A percentile compares a stretch with the other conserved stretches of the same genome.
These are phyloP conservation scores for Lineus longissimus DNA, from an alignment of 1,140 invertebrate genomes.

Conservation along the genomic window DNA sequence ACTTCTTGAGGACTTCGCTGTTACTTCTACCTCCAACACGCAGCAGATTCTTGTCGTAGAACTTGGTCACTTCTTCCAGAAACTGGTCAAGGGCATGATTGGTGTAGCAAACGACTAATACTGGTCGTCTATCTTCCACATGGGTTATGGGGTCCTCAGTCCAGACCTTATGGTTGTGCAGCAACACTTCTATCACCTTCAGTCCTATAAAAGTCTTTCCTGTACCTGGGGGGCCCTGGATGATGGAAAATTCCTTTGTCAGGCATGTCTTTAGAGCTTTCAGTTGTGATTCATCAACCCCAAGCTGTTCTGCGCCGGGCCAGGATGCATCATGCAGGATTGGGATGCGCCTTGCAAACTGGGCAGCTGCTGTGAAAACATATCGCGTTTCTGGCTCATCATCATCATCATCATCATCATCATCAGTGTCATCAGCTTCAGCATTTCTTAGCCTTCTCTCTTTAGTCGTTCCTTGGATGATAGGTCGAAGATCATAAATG, in stretches of 20 bases:
- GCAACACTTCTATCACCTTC: conserved; percentile 47
- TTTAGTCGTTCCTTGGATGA: conserved; percentile 2
- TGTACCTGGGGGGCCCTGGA: conserved; percentile 62
- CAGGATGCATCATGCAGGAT: conserved; percentile 26
- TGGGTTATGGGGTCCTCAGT: not conserved
- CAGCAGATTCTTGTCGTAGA: conserved; percentile 55
- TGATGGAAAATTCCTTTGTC: conserved; percentile 61
- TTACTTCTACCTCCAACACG: conserved; percentile 70
- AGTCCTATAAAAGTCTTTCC: conserved; percentile 51
- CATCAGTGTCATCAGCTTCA: too few species aligned
- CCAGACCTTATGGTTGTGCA: conserved; percentile 43
- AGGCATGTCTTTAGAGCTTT: conserved; percentile 54
- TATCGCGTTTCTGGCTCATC: not conserved
- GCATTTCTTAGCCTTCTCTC: not conserved
- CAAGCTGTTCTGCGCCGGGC: conserved; percentile 32
- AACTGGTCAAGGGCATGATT: conserved; percentile 85
- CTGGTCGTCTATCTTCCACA: conserved; percentile 47
- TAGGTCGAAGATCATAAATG: not conserved
- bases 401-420: not conserved
- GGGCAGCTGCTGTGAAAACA: not conserved
- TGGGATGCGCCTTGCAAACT: not conserved
- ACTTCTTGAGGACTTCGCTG: conserved; percentile 50
- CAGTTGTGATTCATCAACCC: conserved; percentile 54
- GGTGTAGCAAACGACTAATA: conserved; percentile 75
- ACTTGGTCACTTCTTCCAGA: conserved; percentile 63